These are phyloP conservation scores for Cosmia trapezina DNA, from an alignment of 2,888 invertebrate species.

Conservation along the genomic window DNA sequence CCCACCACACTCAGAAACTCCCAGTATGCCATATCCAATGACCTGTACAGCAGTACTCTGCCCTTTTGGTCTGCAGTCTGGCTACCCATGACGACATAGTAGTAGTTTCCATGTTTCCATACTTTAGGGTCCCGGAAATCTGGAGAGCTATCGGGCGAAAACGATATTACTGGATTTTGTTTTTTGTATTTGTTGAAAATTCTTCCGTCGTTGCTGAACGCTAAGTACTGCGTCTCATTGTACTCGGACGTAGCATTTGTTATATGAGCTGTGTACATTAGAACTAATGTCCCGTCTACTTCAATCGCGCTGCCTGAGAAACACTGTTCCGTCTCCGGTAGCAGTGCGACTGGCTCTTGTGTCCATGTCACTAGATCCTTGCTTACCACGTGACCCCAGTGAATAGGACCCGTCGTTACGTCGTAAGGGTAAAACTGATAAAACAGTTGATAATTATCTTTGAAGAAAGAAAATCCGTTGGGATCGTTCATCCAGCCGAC, in stretches of 20 bases:
- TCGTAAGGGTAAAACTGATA: constrained; percentile 88
- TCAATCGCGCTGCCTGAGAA: constrained; percentile 87
- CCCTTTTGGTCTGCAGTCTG: constrained; percentile 77
- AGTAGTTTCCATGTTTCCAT: constrained; percentile 82
- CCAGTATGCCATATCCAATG: constrained; percentile 81
- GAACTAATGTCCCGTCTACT: constrained; percentile 77
- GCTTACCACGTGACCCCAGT: constrained; percentile 89
- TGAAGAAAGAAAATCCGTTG: constrained; percentile 88
- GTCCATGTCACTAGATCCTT: constrained; percentile 87
- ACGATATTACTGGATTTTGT: constrained; percentile 83
- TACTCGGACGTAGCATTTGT: neutral
- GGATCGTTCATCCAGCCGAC: constrained; percentile 91
- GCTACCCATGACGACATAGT: constrained; percentile 84
- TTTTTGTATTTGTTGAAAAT: constrained; percentile 81
- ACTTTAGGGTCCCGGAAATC: constrained; percentile 89
- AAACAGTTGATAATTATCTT: constrained; percentile 88
- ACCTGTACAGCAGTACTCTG: constrained; percentile 82
- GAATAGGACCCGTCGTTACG: constrained; percentile 84
- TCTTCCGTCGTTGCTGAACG: constrained; percentile 81
- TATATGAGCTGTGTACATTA: constrained; percentile 83
- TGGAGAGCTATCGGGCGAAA: constrained; percentile 76
- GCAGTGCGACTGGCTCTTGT: constrained; percentile 84
- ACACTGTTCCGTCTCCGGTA: constrained; percentile 82
- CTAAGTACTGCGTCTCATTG: constrained; percentile 80
- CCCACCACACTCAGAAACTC: constrained; percentile 79